A percentile compares a stretch with the other conserved stretches of the same genome.
phyloP scores from a whole-genome alignment of 2,113 vertebrate genomes.

The Colinus virginianus region DNA sequence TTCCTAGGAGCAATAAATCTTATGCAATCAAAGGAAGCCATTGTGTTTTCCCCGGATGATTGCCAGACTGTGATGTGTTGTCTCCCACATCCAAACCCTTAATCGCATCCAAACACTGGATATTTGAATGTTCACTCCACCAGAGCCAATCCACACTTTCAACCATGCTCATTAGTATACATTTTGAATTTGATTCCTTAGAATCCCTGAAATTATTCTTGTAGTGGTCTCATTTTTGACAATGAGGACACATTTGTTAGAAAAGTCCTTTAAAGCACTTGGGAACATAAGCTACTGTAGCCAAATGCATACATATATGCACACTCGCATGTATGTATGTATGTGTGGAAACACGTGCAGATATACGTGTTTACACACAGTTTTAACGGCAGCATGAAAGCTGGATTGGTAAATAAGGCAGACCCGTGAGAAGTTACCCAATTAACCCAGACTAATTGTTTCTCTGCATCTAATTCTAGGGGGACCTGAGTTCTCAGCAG shows the following conservation, averaged over 20 bases:
- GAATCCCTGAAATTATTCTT: neutral
- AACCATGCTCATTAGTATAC: rapidly evolving
- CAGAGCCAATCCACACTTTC: too few relatives aligned
- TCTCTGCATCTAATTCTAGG: neutral
- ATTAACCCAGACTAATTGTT: neutral
- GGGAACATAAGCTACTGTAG: neutral
- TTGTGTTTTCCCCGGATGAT: neutral
- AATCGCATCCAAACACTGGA: rapidly evolving
- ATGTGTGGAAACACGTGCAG: too few relatives aligned
- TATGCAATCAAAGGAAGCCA: neutral
- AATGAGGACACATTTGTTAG: neutral
- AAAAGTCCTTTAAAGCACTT: neutral
- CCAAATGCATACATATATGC: neutral
- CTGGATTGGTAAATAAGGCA: neutral
- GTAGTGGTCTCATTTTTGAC: rapidly evolving
- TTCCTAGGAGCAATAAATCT: neutral
- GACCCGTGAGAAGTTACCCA: neutral
- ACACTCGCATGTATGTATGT: rapidly evolving
- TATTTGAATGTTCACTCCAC: rapidly evolving
- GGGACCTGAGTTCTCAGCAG: neutral
- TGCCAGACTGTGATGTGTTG: neutral
- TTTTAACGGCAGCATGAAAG: neutral
- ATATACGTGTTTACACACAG: rapidly evolving
- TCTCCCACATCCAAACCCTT: neutral
- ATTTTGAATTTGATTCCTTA: neutral